Conservation (phyloP, 2,113 vertebrate genomes). For the Prochilodus magdalenae region DNA sequence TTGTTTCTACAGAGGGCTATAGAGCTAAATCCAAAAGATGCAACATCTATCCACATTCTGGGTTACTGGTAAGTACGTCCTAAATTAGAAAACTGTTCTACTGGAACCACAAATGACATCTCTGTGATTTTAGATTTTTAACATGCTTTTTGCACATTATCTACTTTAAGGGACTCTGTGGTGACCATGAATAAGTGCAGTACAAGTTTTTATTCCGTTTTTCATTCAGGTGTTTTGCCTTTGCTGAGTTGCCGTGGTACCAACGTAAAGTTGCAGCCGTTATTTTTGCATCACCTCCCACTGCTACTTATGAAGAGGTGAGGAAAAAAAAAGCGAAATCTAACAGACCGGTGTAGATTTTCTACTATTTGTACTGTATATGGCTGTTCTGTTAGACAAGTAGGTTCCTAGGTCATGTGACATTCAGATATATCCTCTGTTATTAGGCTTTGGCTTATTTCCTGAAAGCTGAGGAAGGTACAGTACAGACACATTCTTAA, state of each 20-base stretch:
- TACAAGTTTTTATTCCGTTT: background rate
- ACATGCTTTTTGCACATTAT: too few relatives aligned
- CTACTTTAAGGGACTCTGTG: too few relatives aligned
- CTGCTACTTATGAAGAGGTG: slow-evolving; percentile 91
- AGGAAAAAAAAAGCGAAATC: background rate
- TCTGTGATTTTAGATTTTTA: too few relatives aligned
- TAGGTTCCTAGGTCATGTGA: background rate
- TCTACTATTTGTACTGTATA: background rate
- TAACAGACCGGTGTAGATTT: background rate
- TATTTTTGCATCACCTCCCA: slow-evolving; percentile 89
- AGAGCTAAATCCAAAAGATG: slow-evolving; percentile 92
- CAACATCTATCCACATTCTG: slow-evolving; percentile 93
- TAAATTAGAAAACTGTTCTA: too few relatives aligned
- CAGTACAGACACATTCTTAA: background rate
- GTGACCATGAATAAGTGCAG: too few relatives aligned
- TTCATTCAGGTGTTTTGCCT: slow-evolving; percentile 87
- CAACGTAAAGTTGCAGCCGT: slow-evolving; percentile 90
- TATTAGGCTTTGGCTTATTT: slow-evolving; percentile 90
- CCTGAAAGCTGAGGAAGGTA: slow-evolving; percentile 94
- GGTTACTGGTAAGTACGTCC: slow-evolving; percentile 88
- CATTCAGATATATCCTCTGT: background rate
- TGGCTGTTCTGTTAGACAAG: background rate
- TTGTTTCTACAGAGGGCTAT: slow-evolving; percentile 81
- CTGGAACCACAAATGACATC: too few relatives aligned
- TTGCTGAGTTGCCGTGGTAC: slow-evolving; percentile 96